Evolutionary conservation across 2,888 invertebrate species (phyloP).

Genomic region (Pyralis farinalis): DNA sequence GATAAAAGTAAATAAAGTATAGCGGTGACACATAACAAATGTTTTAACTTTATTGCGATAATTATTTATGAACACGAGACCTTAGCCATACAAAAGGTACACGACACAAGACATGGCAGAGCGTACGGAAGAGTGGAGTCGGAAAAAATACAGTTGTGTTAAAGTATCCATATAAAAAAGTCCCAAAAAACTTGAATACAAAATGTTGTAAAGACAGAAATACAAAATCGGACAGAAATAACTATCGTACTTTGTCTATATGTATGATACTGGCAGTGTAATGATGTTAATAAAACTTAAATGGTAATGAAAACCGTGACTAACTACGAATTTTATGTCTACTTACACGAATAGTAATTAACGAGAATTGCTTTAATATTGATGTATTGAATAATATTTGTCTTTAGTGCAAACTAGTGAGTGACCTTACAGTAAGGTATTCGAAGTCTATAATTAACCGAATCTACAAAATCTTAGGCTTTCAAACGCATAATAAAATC

Average conservation of each 20-base stretch:
- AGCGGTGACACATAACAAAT: conserved; percentile 3
- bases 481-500: conserved; percentile 79
- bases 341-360: conserved; percentile 76
- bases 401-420: conserved; percentile 75
- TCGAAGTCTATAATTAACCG: conserved; percentile 66
- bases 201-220: conserved; percentile 71
- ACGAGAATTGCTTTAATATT: conserved; percentile 75
- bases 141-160: conserved; percentile 24
- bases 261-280: conserved; percentile 77
- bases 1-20: conserved; percentile 6
- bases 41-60: not conserved
- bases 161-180: conserved; percentile 54
- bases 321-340: conserved; percentile 56
- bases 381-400: conserved; percentile 60
- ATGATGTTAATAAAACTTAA: conserved; percentile 58
- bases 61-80: not conserved
- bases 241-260: conserved; percentile 70
- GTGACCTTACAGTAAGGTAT: conserved; percentile 72
- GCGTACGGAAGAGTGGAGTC: conserved; percentile 36
- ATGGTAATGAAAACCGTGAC: conserved; percentile 48
- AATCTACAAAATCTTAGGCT: conserved; percentile 78
- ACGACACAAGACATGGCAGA: conserved; percentile 48
- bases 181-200: conserved; percentile 72
- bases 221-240: conserved; percentile 76
- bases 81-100: conserved; percentile 5